Evolutionary conservation across 2,797 vertebrate genomes (phyloP).

Genomic region (Clamator glandarius): DNA sequence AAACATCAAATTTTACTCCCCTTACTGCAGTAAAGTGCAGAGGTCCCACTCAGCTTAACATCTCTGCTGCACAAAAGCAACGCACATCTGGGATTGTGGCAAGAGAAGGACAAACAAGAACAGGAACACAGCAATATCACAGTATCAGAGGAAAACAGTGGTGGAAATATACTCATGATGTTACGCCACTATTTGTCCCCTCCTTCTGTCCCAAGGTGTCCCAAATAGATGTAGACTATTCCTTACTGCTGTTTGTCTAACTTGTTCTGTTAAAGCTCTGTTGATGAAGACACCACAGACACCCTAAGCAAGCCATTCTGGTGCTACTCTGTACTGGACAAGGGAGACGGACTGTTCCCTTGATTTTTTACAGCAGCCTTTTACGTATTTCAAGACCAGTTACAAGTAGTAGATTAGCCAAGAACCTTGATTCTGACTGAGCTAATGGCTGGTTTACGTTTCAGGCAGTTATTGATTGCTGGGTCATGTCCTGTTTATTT

Average conservation of each 20-base stretch:
- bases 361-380: not conserved
- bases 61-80: not conserved
- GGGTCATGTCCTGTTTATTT: not conserved
- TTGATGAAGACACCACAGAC: not conserved
- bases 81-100: not conserved
- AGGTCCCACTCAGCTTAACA: not conserved
- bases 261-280: not conserved
- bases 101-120: not conserved
- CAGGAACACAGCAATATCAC: not conserved
- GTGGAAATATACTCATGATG: not conserved
- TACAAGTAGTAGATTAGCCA: not conserved
- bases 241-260: not conserved
- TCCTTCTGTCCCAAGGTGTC: not conserved
- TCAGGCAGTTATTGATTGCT: conserved; percentile 31
- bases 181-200: not conserved
- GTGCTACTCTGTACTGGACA: not conserved
- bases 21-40: not conserved
- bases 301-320: not conserved
- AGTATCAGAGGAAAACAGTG: not conserved
- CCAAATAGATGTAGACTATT: not conserved
- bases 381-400: conserved; percentile 19
- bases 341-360: conserved; percentile 16
- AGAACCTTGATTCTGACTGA: not conserved
- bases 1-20: not conserved
- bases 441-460: not conserved